These are phyloP conservation scores for Malacosoma neustria DNA, from an alignment of 2,888 invertebrate genomes.

Conservation along the genomic window DNA sequence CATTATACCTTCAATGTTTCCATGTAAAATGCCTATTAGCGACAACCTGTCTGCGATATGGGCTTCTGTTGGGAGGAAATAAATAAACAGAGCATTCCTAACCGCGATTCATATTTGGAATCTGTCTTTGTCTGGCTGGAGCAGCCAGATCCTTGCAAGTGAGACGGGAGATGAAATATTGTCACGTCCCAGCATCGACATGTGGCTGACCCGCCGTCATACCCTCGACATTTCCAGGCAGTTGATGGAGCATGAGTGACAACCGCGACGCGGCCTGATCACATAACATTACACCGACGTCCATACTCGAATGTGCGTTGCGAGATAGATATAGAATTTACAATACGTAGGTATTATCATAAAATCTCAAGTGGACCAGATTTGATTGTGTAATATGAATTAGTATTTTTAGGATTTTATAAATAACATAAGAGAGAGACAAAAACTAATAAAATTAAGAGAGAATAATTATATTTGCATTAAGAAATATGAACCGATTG, in stretches of 20 bases:
- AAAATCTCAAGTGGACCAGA: constrained; percentile 47
- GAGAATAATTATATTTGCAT: too few species aligned
- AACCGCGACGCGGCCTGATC: constrained; percentile 44
- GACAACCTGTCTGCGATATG: constrained; percentile 65
- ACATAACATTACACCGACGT: constrained; percentile 66
- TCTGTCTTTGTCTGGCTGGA: constrained; percentile 59
- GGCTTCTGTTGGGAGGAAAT: constrained; percentile 53
- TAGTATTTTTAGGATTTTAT: too few species aligned
- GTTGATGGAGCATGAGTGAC: constrained; percentile 75
- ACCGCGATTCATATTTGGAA: constrained; percentile 40
- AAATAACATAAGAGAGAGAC: constrained; percentile 12
- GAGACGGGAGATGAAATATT: constrained; percentile 63
- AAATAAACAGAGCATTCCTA: constrained; percentile 53
- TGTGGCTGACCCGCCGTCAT: constrained; percentile 69
- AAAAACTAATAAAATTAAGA: constrained; percentile 3
- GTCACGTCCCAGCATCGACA: constrained; percentile 58
- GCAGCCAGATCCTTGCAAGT: constrained; percentile 45
- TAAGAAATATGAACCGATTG: background rate
- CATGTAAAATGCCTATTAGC: constrained; percentile 68
- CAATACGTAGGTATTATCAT: constrained; percentile 48
- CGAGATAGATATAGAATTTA: constrained; percentile 51
- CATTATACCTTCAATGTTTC: constrained; percentile 55
- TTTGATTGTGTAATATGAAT: constrained; percentile 55
- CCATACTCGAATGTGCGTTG: constrained; percentile 62
- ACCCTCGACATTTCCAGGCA: constrained; percentile 63